Percentiles rank a stretch among this genome's conserved stretches.
Conservation (phyloP, 2,888 invertebrate genomes). For the Keiferia lycopersicella region DNA sequence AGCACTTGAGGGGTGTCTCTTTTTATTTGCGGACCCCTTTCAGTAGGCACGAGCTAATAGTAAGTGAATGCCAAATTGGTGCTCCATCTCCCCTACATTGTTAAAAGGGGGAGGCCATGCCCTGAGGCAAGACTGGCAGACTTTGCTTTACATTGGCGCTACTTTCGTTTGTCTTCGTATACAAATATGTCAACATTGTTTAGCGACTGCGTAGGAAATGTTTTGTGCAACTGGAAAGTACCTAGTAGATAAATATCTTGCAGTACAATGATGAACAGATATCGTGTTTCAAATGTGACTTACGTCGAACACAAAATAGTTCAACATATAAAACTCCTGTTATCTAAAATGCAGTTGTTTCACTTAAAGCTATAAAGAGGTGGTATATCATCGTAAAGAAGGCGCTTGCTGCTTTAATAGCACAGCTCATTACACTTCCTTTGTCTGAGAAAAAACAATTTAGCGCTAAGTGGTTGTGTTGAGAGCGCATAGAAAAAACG, state of each 20-base stretch:
- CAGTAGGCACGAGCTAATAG: slow-evolving; percentile 22
- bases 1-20: not conserved
- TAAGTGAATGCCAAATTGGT: slow-evolving; percentile 18
- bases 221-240: not conserved
- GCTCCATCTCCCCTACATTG: slow-evolving; percentile 26
- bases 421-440: slow-evolving; percentile 47
- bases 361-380: not conserved
- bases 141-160: slow-evolving; percentile 15
- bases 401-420: slow-evolving; percentile 40
- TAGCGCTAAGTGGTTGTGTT: slow-evolving; percentile 29
- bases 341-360: too few relatives aligned
- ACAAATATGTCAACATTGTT: slow-evolving; percentile 1
- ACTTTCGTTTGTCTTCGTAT: slow-evolving; percentile 11
- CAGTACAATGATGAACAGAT: not conserved
- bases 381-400: not conserved
- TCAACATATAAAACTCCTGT: too few relatives aligned
- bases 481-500: not conserved
- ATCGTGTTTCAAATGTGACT: too few relatives aligned
- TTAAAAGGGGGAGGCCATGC: slow-evolving; percentile 15
- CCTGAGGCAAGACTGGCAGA: slow-evolving; percentile 10
- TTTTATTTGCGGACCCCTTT: slow-evolving; percentile 18
- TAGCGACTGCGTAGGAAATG: not conserved
- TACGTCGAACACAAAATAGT: too few relatives aligned
- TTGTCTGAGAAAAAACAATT: slow-evolving; percentile 34
- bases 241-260: not conserved